Base-by-base conservation (phyloP, 2,888 invertebrate species). In the Agrilus cyanescens region DNA sequence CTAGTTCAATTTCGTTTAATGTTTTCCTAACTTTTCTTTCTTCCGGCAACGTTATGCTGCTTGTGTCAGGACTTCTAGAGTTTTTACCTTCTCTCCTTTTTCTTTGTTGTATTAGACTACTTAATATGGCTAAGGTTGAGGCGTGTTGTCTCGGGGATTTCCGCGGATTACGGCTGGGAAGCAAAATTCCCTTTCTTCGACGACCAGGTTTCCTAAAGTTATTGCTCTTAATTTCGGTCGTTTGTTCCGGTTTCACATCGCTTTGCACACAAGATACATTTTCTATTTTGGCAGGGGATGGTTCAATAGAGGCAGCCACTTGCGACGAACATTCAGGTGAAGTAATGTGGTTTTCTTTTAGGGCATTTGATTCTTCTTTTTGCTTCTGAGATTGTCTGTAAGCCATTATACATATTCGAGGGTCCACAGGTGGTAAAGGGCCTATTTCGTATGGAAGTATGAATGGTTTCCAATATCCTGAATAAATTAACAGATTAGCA, bases 121-220 rank as follows among this genome's bases (percentile, higher is more conserved):
- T 80, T 3, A 89, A 76, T 44, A 89, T 85, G 0, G 89, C 89
- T 45, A 88, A 65, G 0, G 90, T 90, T 0, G 88, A 88, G 0
- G 89, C 89, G 59, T 90, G 89, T 60, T 89, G 89, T 15, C 90
- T 70, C 0, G 90, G 90, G 0, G 87, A 88, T 59, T 89, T 89
- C 32, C 90, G 69, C 0, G 88, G 84, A 46, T 78, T 80, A 25
- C 69, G 69, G 37, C 74, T 74, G 4, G 53, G 46, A 6, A 43
- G 13, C 7, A 15, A 15, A 4, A 37, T 12, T 18, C 37, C 33
- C 8, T 15, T 15, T 15, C 14, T 37, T 42, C 8, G 43, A 29
- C n/a, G 50, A 48, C 41, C 43, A 41, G 5, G 36, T 14, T 14
- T 16, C 30, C 8, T n/a, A 33, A 33, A 16, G 12, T 33, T 33